phyloP scores from a whole-genome alignment of 2,888 invertebrate species.

The Pelosia muscerda region DNA sequence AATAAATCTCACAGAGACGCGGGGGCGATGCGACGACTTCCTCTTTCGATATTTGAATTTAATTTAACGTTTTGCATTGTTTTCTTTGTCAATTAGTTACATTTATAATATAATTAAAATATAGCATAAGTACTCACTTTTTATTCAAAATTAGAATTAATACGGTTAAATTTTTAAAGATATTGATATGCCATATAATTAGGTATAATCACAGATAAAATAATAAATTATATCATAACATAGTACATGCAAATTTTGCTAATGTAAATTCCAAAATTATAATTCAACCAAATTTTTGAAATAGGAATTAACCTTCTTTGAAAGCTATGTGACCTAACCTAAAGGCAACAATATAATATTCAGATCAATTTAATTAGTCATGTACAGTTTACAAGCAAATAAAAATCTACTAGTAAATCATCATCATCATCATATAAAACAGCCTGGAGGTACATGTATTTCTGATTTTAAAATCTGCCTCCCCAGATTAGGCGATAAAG shows the following conservation, averaged over 20 bases:
- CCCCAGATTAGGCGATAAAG: slow-evolving; percentile 32
- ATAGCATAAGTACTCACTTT: neutral
- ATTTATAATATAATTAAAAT: slow-evolving; percentile 49
- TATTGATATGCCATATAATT: neutral
- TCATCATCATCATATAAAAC: neutral
- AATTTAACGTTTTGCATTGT: slow-evolving; percentile 82
- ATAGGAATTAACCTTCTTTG: too few species aligned
- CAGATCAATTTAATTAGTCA: slow-evolving; percentile 4
- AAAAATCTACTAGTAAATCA: neutral
- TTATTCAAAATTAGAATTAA: neutral
- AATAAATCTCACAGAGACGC: slow-evolving; percentile 84
- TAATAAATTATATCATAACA: neutral
- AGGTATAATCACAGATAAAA: too few species aligned
- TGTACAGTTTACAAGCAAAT: neutral
- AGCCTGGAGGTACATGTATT: neutral
- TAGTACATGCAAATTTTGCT: too few species aligned
- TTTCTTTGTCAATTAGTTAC: slow-evolving; percentile 71
- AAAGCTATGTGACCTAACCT: neutral
- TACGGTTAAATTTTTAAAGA: neutral
- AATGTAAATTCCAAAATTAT: too few species aligned
- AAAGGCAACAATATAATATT: neutral
- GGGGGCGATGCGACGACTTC: slow-evolving; percentile 82
- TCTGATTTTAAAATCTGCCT: slow-evolving; percentile 21
- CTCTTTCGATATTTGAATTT: slow-evolving; percentile 87
- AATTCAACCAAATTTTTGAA: too few species aligned